Conservation (phyloP, 2,888 invertebrate genomes). For the Gerris lacustris region DNA sequence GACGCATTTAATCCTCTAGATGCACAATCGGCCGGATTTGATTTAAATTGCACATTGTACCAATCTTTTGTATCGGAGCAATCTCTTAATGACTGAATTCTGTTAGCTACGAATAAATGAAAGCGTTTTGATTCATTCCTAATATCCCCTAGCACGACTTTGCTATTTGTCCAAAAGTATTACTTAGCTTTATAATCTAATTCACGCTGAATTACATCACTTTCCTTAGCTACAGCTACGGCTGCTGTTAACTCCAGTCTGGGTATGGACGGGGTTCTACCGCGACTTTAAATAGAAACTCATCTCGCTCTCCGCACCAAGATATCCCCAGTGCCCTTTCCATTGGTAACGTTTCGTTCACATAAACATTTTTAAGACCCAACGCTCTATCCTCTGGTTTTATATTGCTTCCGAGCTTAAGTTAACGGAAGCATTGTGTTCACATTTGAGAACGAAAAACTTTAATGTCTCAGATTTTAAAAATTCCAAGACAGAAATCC, state of each 20-base stretch:
- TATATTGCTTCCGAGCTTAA: too few species aligned
- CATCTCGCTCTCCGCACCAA: too few species aligned
- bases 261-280: neutral
- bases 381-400: neutral
- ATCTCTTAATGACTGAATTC: neutral
- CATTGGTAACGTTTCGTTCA: neutral
- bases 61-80: neutral
- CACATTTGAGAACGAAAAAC: too few species aligned
- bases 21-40: neutral
- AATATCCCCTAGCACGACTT: neutral
- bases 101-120: neutral
- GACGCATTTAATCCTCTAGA: neutral
- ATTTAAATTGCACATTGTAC: neutral
- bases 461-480: too few species aligned
- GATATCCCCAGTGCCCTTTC: too few species aligned
- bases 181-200: neutral
- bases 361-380: neutral
- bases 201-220: neutral
- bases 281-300: too few species aligned
- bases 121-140: neutral
- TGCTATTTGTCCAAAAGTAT: neutral
- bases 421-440: too few species aligned
- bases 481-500: too few species aligned
- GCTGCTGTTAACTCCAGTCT: neutral
- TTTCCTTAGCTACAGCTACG: neutral